These are phyloP conservation scores for Parasteatoda lunata DNA, from an alignment of 2,888 invertebrate species.

Conservation along the genomic window DNA sequence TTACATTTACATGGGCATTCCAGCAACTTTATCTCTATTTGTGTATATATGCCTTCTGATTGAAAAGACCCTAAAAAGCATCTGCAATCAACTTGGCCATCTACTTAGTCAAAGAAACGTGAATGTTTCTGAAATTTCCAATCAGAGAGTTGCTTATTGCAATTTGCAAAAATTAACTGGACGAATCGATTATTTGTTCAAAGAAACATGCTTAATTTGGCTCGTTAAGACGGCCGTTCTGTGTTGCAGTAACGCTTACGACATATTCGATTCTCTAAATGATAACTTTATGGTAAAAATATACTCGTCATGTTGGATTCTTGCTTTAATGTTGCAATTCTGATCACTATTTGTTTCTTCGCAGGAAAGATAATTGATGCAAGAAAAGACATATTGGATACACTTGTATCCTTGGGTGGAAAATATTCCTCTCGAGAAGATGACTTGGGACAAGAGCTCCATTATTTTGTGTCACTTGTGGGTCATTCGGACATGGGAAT, in stretches of 20 bases:
- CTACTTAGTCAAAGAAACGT: neutral
- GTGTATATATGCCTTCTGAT: neutral
- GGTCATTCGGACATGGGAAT: slow-evolving; percentile 14
- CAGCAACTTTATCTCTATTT: neutral
- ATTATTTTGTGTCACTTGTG: slow-evolving; percentile 5
- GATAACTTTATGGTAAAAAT: neutral
- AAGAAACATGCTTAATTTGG: slow-evolving; percentile 13
- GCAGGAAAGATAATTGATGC: slow-evolving; percentile 12
- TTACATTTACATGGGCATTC: neutral
- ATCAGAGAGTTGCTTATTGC: slow-evolving; percentile 5
- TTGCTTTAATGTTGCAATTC: neutral
- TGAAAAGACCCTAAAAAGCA: neutral
- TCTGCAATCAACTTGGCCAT: neutral
- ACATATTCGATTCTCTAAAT: neutral
- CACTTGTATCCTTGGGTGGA: neutral
- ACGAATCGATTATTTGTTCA: neutral
- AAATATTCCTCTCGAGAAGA: neutral
- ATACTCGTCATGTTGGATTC: neutral
- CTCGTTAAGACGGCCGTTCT: neutral
- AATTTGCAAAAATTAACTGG: neutral
- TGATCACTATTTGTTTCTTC: neutral
- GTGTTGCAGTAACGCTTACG: slow-evolving; percentile 9
- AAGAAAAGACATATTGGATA: neutral
- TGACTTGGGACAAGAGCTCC: neutral
- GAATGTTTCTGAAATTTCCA: neutral